Percentiles rank a stretch among this genome's conserved stretches.
These are phyloP conservation scores for Scytalopus superciliaris DNA, from an alignment of 2,113 vertebrate genomes.

Conservation along the genomic window DNA sequence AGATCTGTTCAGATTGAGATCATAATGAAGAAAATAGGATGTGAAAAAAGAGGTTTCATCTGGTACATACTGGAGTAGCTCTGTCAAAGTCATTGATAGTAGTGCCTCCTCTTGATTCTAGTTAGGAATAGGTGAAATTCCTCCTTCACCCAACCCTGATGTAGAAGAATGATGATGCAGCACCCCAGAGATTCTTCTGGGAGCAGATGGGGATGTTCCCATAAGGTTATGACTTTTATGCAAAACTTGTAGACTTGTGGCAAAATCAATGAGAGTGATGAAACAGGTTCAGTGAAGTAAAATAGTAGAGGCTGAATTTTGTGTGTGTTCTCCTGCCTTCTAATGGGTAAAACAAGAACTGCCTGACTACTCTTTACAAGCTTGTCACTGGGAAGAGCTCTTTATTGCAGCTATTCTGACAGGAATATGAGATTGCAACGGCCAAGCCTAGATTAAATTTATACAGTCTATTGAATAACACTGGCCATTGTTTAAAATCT, in stretches of 20 bases:
- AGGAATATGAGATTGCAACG: background rate
- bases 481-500: background rate
- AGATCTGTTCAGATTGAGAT: background rate
- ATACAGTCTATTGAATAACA: background rate
- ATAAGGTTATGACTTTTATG: background rate
- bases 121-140: background rate
- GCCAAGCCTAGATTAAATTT: background rate
- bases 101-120: background rate
- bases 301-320: background rate
- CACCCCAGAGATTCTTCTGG: background rate
- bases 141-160: background rate
- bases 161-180: background rate
- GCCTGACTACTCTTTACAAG: background rate
- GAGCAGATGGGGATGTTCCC: background rate
- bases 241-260: fast-evolving
- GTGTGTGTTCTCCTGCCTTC: slow-evolving; percentile 42
- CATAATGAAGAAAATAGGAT: background rate
- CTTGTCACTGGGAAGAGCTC: background rate
- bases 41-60: background rate
- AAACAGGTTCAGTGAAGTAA: background rate
- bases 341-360: background rate
- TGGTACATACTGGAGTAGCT: background rate
- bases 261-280: background rate
- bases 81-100: background rate
- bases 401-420: background rate